Evolutionary conservation across 2,888 invertebrate species (phyloP), one percentile per base, ranked within the genome.

Genomic region (Nesidiocoris tenuis): DNA sequence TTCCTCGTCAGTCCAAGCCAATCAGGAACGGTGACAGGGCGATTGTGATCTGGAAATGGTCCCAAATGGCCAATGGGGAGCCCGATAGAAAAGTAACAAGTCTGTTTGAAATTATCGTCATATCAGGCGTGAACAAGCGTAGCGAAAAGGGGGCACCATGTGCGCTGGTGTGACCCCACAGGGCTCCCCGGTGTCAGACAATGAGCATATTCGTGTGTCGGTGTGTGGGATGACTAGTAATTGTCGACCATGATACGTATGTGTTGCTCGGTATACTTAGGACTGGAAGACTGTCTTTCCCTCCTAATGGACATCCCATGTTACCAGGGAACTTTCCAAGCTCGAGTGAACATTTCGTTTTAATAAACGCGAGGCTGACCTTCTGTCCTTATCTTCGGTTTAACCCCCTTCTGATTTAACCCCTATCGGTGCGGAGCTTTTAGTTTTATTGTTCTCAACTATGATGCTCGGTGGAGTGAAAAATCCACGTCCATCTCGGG

Each of bases 251-350:
- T 3, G 39, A 39, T 39, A 39, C 39, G 39, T 39, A 12, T 39
- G 39, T 39, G 39, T 39, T 39, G 39, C 39, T 39, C 39, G 12
- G 12, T 21, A 21, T 61, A 39, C 12, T 39, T 39, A 39, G 39
- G 5, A 61, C 21, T 16, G 19, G 19, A 22, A 61, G 61, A 39
- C 39, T 7, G 5, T 12, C 39, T 12, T 7, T 39, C 16, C 61
- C 63, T 54, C 39, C 68, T 75, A 75, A 75, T 75, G 75, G 75
- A 75, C 61, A 68, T 75, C 75, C 63, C 75, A 59, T 75, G 75
- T 75, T 68, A 68, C 75, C 61, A 24, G 61, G 19, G 39, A 39
- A 68, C 57, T 75, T 75, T 75, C 75, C 75, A 65, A 21, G 22
- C 25, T 23, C 1, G 17, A 39, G 59, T 17, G 18, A 39, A 63